Evolutionary conservation across 2,888 invertebrate species (phyloP).

Genomic region (Drosophila nr. perissopoda): DNA sequence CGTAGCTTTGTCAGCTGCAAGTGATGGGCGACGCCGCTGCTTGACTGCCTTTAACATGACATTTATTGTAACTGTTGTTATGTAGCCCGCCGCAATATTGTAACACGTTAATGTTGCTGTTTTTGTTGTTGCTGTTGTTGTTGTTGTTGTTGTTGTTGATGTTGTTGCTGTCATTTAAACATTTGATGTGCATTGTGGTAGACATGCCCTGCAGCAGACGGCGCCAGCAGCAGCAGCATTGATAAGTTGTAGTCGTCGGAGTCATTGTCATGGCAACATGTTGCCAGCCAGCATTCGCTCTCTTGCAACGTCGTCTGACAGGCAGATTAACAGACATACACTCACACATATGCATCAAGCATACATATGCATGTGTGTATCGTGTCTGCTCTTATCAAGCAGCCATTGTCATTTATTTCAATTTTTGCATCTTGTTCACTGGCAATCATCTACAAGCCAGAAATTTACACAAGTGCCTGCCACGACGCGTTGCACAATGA

Average conservation of each 20-base stretch:
- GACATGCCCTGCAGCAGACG: slow-evolving; percentile 62
- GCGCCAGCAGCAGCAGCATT: slow-evolving; percentile 50
- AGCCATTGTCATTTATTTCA: slow-evolving; percentile 75
- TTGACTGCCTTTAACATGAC: slow-evolving; percentile 80
- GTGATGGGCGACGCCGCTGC: slow-evolving; percentile 67
- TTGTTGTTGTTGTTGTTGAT: slow-evolving; percentile 25
- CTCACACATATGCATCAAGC: slow-evolving; percentile 14
- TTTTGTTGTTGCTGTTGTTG: slow-evolving; percentile 47
- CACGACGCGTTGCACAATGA: slow-evolving; percentile 57
- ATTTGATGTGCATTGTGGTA: slow-evolving; percentile 79
- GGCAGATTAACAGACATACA: slow-evolving; percentile 35
- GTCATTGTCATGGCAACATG: slow-evolving; percentile 81
- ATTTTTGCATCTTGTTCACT: slow-evolving; percentile 72
- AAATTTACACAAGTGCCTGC: slow-evolving; percentile 65
- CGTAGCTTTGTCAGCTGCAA: slow-evolving; percentile 49
- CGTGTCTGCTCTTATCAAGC: slow-evolving; percentile 47
- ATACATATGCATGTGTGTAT: background rate
- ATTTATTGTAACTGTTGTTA: slow-evolving; percentile 82
- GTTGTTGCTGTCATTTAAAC: slow-evolving; percentile 70
- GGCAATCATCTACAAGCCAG: slow-evolving; percentile 44
- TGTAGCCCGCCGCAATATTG: slow-evolving; percentile 37
- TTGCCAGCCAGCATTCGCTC: slow-evolving; percentile 59
- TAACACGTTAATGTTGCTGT: slow-evolving; percentile 50
- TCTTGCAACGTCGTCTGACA: slow-evolving; percentile 35
- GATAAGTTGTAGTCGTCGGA: slow-evolving; percentile 47